Conservation (phyloP, 2,888 invertebrate species). For the Erpobdella octoculata region DNA sequence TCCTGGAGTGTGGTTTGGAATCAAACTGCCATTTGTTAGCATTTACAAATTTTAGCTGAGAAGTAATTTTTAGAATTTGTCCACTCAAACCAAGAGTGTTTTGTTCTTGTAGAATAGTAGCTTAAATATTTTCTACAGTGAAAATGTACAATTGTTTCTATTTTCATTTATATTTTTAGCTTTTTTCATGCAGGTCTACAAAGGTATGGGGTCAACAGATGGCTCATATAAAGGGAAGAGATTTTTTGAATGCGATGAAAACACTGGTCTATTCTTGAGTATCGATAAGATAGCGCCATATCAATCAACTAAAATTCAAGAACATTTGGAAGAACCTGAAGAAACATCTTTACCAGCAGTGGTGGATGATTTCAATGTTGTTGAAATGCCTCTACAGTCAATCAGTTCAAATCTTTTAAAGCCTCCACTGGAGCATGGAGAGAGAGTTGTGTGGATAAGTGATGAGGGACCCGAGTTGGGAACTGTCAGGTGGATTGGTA, state of each 20-base stretch:
- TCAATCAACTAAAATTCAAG: not conserved
- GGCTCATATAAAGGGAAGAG: constrained; percentile 13
- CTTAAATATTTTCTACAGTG: no score
- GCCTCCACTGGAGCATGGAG: constrained; percentile 50
- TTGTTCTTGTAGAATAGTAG: no score
- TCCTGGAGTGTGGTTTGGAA: constrained; percentile 44
- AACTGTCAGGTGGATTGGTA: constrained; percentile 56
- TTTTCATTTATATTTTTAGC: no score
- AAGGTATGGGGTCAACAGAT: constrained; percentile 13
- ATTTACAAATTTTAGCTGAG: constrained; percentile 10
- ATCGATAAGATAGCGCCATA: constrained; percentile 4
- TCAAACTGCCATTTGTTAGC: constrained; percentile 39
- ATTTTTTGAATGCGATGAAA: constrained; percentile 20
- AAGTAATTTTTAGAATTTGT: not conserved
- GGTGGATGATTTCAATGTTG: not conserved
- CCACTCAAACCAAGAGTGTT: no score
- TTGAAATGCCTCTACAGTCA: not conserved
- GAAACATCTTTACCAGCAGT: not conserved
- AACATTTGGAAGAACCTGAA: not conserved
- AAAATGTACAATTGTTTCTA: no score
- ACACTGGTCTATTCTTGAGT: constrained; percentile 24
- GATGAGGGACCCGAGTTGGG: constrained; percentile 55
- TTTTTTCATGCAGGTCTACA: not conserved
- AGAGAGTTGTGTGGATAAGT: constrained; percentile 56
- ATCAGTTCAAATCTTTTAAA: not conserved